Evolutionary conservation across 2,113 vertebrate species (phyloP), one percentile per base, ranked within the genome.

Genomic region (Nesoenas mayeri): DNA sequence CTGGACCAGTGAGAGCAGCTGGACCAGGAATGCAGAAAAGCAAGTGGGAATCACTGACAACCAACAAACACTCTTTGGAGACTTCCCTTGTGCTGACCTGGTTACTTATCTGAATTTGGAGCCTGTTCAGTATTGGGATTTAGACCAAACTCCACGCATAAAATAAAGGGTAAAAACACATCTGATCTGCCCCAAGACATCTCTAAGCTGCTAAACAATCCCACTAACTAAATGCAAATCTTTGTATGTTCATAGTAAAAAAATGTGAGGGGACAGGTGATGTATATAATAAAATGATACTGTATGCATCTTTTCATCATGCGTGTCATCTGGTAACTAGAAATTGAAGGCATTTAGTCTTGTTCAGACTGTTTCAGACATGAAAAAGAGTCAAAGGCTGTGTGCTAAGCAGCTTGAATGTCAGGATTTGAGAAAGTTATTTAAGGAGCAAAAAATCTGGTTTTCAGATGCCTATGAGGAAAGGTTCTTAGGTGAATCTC

Each of bases 251-350:
- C 56, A 32, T n/a, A 83, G 79, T n/a, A 44, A 83, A 58, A 58
- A 86, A 58, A 29, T 16, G 32, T 44, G 19, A 50, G 57, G 84
- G 73, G 74, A n/a, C 61, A 42, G 31, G 26, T 42, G 25, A 48
- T 47, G 50, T 34, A 11, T 90, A 73, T 24, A 72, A 61, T 67
- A 82, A 96, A 91, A 85, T 48, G 16, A 54, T 86, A 56, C 40
- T 2, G 3, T 26, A 6, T 73, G 66, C 9, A 48, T n/a, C 28
- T 64, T 74, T 93, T 74, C 81, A 51, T 88, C 57, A 71, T 57
- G 36, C 42, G 11, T 75, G 65, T 85, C 54, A 79, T 82, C 91
- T 91, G 93, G 62, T 97, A 79, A 96, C 80, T 84, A 70, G 51
- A 58, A 65, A 89, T 24, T 69, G n/a, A 96, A 73, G 64, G 51